Evolutionary conservation across 2,113 vertebrate species (phyloP).

Genomic region (Prolemur simus): DNA sequence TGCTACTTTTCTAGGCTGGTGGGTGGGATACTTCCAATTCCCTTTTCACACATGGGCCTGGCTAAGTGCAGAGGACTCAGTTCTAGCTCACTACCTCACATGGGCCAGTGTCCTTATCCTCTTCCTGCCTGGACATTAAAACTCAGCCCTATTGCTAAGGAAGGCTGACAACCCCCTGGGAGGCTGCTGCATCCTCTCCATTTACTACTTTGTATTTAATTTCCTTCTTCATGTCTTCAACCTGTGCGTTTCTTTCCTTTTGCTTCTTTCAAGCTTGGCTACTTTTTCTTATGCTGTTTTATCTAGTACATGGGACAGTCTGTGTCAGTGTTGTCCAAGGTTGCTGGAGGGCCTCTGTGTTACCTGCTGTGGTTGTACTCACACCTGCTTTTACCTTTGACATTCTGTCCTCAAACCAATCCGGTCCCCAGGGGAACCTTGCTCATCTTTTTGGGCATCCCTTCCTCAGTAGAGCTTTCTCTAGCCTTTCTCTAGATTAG

Average conservation of each 20-base stretch:
- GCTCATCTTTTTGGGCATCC: background rate
- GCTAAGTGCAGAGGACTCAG: background rate
- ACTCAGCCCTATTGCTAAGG: background rate
- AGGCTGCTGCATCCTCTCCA: background rate
- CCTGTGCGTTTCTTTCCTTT: background rate
- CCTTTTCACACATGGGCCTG: background rate
- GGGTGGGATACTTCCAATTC: background rate
- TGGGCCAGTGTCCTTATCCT: background rate
- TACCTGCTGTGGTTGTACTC: background rate
- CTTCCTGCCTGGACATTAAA: background rate
- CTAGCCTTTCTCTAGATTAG: background rate
- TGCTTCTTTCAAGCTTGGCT: background rate
- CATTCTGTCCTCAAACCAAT: background rate
- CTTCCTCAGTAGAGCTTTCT: background rate
- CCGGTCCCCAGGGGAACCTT: background rate
- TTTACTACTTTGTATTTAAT: background rate
- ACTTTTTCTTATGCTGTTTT: background rate
- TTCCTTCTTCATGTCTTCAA: background rate
- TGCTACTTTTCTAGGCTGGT: background rate
- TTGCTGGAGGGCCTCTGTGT: background rate
- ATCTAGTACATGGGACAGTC: rapidly evolving
- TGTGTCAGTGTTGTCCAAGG: background rate
- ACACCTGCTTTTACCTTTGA: no score
- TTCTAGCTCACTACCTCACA: background rate
- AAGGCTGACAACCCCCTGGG: background rate